Base-by-base conservation (phyloP, 2,888 invertebrate species). In the Pardosa pseudoannulata region DNA sequence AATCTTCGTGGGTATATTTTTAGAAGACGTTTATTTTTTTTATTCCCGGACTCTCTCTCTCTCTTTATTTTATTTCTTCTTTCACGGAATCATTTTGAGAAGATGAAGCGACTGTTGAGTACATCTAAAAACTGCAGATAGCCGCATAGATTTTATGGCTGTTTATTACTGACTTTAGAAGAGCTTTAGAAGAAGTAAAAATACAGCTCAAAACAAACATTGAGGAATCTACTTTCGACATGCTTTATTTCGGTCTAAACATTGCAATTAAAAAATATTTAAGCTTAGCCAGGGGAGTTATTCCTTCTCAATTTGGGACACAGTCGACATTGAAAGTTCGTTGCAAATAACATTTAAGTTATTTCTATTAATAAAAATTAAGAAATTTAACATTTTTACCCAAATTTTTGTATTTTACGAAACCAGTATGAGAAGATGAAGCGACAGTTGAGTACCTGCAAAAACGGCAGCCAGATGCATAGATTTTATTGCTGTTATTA, bases 401-500 rank as follows among this genome's bases (percentile, higher is more conserved):
- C n/a, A n/a, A n/a, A n/a, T n/a, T n/a, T n/a, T n/a, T n/a, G n/a
- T n/a, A n/a, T 23, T 56, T 16, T 23, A 23, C 19, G 23, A 23
- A 56, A 56, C 23, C 56, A 2, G n/a, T 56, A 23, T 23, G 19
- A 23, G 56, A 56, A 56, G 56, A 56, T 56, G 56, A 23, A 56
- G 56, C 16, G 23, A 56, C 56, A 23, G 56, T 23, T 56, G 56
- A 56, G 56, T 56, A 56, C 23, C 1, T 23, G 23, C 23, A 56
- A 56, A 46, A 56, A 56, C 56, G n/a, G 23, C 23, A 23, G 56
- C n/a, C 23, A 19, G 56, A 19, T 11, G 19, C 56, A 23, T 23
- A 5, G 56, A 56, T 56, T 56, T 56, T 56, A 56, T 56, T 19
- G 11, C 56, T 56, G 56, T 56, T 56, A 56, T 56, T 56, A 56